These are phyloP conservation scores for Anoplopoma fimbria DNA, from an alignment of 2,113 vertebrate genomes.

Conservation along the genomic window DNA sequence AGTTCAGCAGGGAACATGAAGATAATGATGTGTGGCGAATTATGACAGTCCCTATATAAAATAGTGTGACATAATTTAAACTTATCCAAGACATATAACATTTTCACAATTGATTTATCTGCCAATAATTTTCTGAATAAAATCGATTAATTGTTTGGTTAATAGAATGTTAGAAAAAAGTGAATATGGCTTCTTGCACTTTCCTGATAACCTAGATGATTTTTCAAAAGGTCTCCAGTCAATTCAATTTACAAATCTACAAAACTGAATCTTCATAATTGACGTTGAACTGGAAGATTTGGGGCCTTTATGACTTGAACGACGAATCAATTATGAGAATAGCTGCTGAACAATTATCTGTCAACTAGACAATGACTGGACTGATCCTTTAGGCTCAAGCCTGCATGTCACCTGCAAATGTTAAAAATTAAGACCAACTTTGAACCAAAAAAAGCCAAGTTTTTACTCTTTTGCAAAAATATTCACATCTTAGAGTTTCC, in stretches of 20 bases:
- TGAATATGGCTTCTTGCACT: background rate
- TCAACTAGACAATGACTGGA: background rate
- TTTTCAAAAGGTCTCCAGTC: background rate
- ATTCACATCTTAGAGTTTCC: background rate
- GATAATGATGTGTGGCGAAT: background rate
- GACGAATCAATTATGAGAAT: background rate
- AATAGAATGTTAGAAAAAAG: background rate
- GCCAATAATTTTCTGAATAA: background rate
- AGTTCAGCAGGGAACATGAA: slow-evolving; percentile 1
- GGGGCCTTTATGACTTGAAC: background rate
- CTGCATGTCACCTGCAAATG: background rate
- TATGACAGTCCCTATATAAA: background rate
- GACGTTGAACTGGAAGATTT: background rate
- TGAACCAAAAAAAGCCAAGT: background rate
- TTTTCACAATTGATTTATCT: background rate
- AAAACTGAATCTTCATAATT: background rate
- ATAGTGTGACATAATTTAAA: background rate
- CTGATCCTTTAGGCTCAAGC: background rate
- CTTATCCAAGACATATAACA: background rate
- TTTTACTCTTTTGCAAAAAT: slow-evolving; percentile 6
- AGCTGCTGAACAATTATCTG: background rate
- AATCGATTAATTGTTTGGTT: background rate
- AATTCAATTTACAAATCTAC: background rate
- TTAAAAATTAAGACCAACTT: background rate
- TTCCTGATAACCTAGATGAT: background rate